Percentiles rank a stretch among this genome's conserved stretches.
Evolutionary conservation across 2,797 vertebrate species (phyloP).

Genomic region (Nyctalus aviator): DNA sequence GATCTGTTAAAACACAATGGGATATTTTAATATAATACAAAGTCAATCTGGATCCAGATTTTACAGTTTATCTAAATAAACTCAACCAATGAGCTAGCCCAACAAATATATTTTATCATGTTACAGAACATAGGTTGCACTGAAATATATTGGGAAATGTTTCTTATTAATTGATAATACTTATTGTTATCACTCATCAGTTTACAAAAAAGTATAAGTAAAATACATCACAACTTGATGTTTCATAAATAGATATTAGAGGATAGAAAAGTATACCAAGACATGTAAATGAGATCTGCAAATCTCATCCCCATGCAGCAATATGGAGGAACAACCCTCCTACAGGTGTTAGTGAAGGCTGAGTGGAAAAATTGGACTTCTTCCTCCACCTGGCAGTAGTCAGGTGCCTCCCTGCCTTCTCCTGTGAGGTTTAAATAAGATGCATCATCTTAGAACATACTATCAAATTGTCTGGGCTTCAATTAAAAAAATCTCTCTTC

Average conservation of each 20-base stretch:
- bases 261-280: background rate
- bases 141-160: background rate
- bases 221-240: background rate
- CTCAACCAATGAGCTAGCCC: background rate
- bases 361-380: background rate
- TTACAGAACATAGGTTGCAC: background rate
- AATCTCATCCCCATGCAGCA: background rate
- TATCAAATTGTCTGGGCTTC: background rate
- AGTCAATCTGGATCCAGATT: background rate
- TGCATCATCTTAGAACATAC: background rate
- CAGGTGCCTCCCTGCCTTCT: background rate
- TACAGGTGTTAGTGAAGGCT: background rate
- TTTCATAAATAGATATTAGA: background rate
- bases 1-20: background rate
- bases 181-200: background rate
- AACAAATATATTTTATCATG: background rate
- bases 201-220: background rate
- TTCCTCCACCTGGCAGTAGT: background rate
- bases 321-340: background rate
- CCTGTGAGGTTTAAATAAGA: background rate
- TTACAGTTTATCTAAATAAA: background rate
- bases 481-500: background rate
- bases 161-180: background rate
- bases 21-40: slow-evolving; percentile 37
- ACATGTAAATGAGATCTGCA: background rate